Conservation (phyloP, 2,797 vertebrate species). For the Coracias cyanogaster region DNA sequence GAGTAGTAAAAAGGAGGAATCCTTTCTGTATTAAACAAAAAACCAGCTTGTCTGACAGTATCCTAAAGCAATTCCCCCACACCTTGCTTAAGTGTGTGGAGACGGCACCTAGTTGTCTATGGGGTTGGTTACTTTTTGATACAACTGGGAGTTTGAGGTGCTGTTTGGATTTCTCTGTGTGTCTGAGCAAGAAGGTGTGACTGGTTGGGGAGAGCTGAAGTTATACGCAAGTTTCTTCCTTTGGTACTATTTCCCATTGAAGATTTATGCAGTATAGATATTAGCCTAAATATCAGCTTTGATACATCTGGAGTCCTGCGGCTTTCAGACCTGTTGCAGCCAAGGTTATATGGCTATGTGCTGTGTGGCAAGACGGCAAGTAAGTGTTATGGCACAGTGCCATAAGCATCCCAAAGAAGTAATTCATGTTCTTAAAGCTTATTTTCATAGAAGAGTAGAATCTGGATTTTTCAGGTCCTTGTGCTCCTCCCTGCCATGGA, state of each 20-base stretch:
- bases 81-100: background rate
- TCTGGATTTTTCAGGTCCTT: background rate
- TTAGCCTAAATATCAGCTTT: background rate
- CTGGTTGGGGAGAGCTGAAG: background rate
- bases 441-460: background rate
- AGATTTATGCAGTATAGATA: background rate
- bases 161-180: background rate
- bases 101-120: rapidly evolving
- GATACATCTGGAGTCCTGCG: background rate
- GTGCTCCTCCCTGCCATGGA: background rate
- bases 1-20: background rate
- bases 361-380: background rate
- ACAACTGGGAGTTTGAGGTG: background rate
- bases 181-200: background rate
- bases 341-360: background rate
- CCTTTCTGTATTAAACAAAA: background rate
- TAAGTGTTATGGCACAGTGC: rapidly evolving
- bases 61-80: background rate
- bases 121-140: background rate
- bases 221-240: rapidly evolving
- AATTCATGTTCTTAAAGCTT: background rate
- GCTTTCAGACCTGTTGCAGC: background rate
- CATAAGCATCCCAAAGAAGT: rapidly evolving
- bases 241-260: background rate
- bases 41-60: background rate